These are phyloP conservation scores for Microtus richardsoni DNA, from an alignment of 2,113 vertebrate genomes.

Conservation along the genomic window DNA sequence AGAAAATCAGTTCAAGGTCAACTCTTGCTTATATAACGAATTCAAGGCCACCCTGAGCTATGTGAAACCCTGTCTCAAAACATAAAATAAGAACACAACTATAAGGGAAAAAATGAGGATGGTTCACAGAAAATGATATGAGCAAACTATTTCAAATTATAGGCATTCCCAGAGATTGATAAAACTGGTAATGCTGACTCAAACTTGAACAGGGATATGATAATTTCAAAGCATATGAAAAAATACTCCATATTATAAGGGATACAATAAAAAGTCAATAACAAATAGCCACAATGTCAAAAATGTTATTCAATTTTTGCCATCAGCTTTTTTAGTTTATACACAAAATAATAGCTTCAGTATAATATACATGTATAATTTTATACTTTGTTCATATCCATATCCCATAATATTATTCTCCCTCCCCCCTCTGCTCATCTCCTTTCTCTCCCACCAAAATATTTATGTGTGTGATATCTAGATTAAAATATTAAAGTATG, in stretches of 20 bases:
- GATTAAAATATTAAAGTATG: background rate
- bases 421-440: background rate
- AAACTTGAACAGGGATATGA: background rate
- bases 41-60: background rate
- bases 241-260: background rate
- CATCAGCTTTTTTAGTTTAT: background rate
- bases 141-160: conserved; percentile 13
- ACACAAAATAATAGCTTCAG: background rate
- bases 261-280: background rate
- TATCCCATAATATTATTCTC: background rate
- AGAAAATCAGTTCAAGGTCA: background rate
- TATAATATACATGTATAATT: background rate
- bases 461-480: background rate
- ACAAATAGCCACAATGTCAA: background rate
- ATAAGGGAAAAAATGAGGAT: background rate
- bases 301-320: background rate
- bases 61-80: background rate
- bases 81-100: background rate
- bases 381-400: background rate
- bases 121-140: background rate
- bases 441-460: background rate
- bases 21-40: background rate
- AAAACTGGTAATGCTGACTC: background rate
- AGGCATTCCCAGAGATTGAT: conserved; percentile 23
- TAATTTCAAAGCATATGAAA: background rate